Percentiles rank a stretch among this genome's conserved stretches.
These are phyloP conservation scores for Drosophila percnosoma DNA, from an alignment of 2,888 invertebrate genomes.

Conservation along the genomic window DNA sequence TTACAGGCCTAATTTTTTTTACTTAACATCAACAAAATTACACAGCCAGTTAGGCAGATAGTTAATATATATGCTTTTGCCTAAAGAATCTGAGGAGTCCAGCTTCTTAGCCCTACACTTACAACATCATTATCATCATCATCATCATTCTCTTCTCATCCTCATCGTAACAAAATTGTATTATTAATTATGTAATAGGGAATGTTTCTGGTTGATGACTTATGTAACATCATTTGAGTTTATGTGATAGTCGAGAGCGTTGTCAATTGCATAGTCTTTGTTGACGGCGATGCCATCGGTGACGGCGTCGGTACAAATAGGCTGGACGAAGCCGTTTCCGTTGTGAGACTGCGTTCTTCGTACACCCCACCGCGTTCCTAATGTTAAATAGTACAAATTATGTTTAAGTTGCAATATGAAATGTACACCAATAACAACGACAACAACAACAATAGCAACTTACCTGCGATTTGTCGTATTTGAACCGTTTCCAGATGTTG, in stretches of 20 bases:
- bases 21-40: slow-evolving; percentile 62
- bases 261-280: slow-evolving; percentile 82
- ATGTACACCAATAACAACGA: too few species aligned
- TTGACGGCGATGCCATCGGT: slow-evolving; percentile 84
- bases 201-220: slow-evolving; percentile 41
- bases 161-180: slow-evolving; percentile 55
- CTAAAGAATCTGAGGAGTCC: slow-evolving; percentile 32
- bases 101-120: slow-evolving; percentile 44
- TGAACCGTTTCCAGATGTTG: slow-evolving; percentile 90
- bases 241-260: slow-evolving; percentile 83
- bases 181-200: slow-evolving; percentile 51
- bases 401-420: not conserved
- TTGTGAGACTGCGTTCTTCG: slow-evolving; percentile 83
- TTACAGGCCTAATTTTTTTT: slow-evolving; percentile 54
- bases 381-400: not conserved
- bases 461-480: slow-evolving; percentile 88
- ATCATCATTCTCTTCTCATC: slow-evolving; percentile 35
- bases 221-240: slow-evolving; percentile 42
- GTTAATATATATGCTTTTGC: slow-evolving; percentile 38
- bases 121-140: slow-evolving; percentile 30
- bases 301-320: slow-evolving; percentile 84
- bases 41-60: slow-evolving; percentile 64
- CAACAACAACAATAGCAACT: slow-evolving; percentile 22
- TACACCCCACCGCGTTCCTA: slow-evolving; percentile 83
- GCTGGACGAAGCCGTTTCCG: slow-evolving; percentile 84